Percentiles rank a stretch among this genome's conserved stretches.
phyloP scores from a whole-genome alignment of 2,888 invertebrate genomes.

The Eudasyphora cyanicolor region DNA sequence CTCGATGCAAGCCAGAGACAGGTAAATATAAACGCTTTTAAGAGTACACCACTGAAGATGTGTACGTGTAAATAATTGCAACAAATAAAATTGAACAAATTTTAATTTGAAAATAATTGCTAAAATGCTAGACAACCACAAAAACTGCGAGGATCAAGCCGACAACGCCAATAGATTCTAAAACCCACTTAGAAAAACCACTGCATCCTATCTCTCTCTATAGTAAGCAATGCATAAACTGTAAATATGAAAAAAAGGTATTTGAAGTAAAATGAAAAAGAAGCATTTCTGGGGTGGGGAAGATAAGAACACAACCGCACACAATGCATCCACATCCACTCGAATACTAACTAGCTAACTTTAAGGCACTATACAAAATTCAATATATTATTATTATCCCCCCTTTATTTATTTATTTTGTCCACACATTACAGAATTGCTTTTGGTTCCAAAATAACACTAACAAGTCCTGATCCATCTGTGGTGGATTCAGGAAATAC shows the following conservation, averaged over 20 bases:
- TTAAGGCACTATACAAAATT: neutral
- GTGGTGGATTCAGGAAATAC: conserved; percentile 73
- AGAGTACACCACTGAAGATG: neutral
- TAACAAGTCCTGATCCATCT: conserved; percentile 82
- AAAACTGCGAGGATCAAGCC: conserved; percentile 78
- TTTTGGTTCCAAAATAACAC: conserved; percentile 81
- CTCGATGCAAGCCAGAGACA: conserved; percentile 80
- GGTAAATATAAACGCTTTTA: conserved; percentile 71
- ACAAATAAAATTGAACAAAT: conserved; percentile 36
- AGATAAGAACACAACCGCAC: neutral
- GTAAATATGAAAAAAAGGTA: conserved; percentile 68
- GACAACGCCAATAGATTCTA: conserved; percentile 75
- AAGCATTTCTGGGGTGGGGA: neutral
- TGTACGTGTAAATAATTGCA: conserved; percentile 43
- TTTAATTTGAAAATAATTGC: conserved; percentile 31
- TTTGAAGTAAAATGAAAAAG: conserved; percentile 43
- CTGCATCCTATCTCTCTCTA: too few relatives aligned
- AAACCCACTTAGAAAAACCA: neutral
- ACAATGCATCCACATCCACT: neutral
- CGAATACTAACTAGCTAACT: neutral
- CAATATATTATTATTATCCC: neutral
- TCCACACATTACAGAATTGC: conserved; percentile 74
- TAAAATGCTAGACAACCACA: conserved; percentile 76
- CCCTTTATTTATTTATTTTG: neutral
- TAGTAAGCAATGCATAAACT: conserved; percentile 49